Conservation (phyloP, 2,113 vertebrate genomes). For the Murina feae region DNA sequence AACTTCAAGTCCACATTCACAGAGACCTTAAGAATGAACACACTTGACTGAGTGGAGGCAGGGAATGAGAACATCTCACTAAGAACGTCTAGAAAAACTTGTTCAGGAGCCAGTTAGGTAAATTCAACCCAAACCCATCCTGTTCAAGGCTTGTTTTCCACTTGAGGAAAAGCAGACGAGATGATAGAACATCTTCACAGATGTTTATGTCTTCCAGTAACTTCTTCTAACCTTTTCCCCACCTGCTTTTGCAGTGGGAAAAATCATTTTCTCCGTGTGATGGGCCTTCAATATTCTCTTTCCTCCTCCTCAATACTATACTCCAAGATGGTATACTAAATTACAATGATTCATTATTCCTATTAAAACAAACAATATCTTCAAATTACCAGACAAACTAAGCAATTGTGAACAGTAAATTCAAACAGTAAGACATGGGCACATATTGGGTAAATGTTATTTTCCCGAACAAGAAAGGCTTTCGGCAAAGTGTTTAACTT, state of each 20-base stretch:
- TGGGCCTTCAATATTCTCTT: background rate
- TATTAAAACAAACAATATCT: constrained; percentile 84
- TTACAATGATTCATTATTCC: constrained; percentile 85
- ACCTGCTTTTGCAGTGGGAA: constrained; percentile 68
- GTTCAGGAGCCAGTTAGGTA: background rate
- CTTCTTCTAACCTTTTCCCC: constrained; percentile 61
- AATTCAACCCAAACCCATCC: background rate
- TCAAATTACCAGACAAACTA: constrained; percentile 79
- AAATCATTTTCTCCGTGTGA: constrained; percentile 62
- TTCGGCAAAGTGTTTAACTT: constrained; percentile 84
- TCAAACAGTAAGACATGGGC: constrained; percentile 77
- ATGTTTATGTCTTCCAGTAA: constrained; percentile 43
- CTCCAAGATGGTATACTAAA: constrained; percentile 73
- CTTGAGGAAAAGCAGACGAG: background rate
- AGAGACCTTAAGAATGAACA: rapidly evolving
- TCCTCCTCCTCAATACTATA: constrained; percentile 22
- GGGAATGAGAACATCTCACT: background rate
- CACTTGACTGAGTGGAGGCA: background rate
- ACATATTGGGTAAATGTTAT: constrained; percentile 81
- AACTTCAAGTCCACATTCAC: background rate
- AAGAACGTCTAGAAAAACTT: background rate
- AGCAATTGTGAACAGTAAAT: constrained; percentile 82
- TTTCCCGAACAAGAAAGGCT: constrained; percentile 82
- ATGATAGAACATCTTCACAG: background rate
- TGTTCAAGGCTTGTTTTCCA: constrained; percentile 2